Evolutionary conservation across 1,140 invertebrate species (phyloP), one percentile per base, ranked within the genome.

Genomic region (Temnothorax nylanderi): DNA sequence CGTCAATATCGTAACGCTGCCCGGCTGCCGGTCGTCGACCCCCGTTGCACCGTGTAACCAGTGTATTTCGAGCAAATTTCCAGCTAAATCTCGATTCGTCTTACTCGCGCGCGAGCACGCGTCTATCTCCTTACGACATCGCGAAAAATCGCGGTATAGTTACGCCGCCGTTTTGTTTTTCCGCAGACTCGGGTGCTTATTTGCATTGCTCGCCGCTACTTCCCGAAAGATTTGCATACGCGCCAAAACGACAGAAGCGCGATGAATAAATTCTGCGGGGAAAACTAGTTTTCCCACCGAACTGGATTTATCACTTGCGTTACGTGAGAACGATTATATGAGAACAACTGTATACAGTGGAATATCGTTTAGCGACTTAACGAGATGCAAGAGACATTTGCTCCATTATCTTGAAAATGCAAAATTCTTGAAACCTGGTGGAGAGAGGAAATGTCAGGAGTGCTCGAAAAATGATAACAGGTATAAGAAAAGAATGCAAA

Each of bases 1-100:
- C 89, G 76, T 90, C 89, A 76, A 90, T 90, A 90, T 88, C 87
- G 87, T 81, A 90, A 90, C 69, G 47, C 54, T 69, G 21, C 21
- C 21, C 26, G 64, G 64, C 21, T 71, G 74, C 34, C 64, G 89
- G 89, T 88, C 89, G 75, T 82, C 80, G 86, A 44, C 77, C 89
- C 37, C 5, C 65, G 37, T 44, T 67, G 74, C 71, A 67, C 64
- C 62, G 44, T 21, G 44, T 86, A 62, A 76, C 78, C 54, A 51
- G 74, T 75, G 49, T 87, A 84, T 89, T 84, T 84, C 41, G 47
- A 85, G 85, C 65, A 65, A 87, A 90, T 71, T 87, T 85, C 75
- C 85, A 65, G 56, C 51, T 82, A 84, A 87, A 82, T 87, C 88
- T 82, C 41, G 11, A 74, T 62, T 62, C 51, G 21, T 16, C 62